phyloP scores from a whole-genome alignment of 2,797 vertebrate genomes.

The Propithecus deckenii region DNA sequence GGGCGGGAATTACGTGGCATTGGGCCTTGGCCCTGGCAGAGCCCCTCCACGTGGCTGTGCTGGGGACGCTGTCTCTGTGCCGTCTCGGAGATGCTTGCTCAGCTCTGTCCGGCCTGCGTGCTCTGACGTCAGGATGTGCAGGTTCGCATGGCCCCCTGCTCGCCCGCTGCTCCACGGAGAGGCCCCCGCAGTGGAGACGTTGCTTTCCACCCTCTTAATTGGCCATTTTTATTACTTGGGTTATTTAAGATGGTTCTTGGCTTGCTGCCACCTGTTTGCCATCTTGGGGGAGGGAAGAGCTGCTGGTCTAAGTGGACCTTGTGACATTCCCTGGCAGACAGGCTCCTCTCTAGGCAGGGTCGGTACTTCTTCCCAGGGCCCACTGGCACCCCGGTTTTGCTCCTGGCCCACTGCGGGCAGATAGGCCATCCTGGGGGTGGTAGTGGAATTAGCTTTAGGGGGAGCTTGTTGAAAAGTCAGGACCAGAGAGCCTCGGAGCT shows the following conservation, averaged over 20 bases:
- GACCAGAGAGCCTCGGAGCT: neutral
- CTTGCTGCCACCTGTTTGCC: neutral
- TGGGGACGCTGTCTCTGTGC: neutral
- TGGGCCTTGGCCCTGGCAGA: neutral
- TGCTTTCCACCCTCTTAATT: slow-evolving; percentile 50
- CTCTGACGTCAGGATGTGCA: neutral
- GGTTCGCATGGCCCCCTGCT: neutral
- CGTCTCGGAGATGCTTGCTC: neutral
- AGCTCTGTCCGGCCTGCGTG: neutral
- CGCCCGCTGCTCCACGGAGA: neutral
- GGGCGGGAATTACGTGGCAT: rapidly evolving
- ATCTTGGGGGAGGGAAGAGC: neutral
- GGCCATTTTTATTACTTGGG: slow-evolving; percentile 64
- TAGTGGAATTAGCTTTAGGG: neutral
- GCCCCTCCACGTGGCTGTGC: neutral
- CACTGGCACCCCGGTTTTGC: neutral
- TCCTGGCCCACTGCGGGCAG: neutral
- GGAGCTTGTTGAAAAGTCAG: neutral
- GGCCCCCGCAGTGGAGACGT: neutral
- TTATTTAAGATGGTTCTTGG: slow-evolving; percentile 73
- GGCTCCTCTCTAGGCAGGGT: neutral
- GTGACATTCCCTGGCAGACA: slow-evolving; percentile 27
- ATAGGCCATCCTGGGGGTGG: neutral
- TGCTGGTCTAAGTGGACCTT: slow-evolving; percentile 39
- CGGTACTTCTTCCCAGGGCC: neutral